These are phyloP conservation scores for Liolophura sinensis DNA, from an alignment of 1,140 invertebrate genomes.

Conservation along the genomic window DNA sequence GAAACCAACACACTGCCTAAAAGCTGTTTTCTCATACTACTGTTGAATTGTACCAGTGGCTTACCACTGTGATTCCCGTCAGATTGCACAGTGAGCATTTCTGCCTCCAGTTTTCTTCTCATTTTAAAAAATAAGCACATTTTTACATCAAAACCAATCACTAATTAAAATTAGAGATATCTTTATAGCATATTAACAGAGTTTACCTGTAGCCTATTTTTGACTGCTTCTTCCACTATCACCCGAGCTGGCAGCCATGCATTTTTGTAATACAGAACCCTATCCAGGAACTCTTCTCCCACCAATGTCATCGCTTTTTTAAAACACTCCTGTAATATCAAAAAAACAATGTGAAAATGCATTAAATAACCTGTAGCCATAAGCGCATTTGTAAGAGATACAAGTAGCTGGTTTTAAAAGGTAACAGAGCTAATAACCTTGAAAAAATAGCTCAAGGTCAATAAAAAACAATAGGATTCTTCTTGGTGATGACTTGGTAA, in stretches of 20 bases:
- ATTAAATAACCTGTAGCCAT: not conserved
- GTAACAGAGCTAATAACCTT: not conserved
- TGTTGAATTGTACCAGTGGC: too few species aligned
- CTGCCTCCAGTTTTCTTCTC: too few species aligned
- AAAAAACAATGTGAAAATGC: not conserved
- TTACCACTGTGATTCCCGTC: too few species aligned
- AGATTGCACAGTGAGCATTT: too few species aligned
- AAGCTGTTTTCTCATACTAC: too few species aligned
- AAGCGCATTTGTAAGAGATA: not conserved
- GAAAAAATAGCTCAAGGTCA: not conserved
- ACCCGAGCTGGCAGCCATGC: conserved; percentile 84
- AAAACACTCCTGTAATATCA: conserved; percentile 53
- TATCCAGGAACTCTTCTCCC: conserved; percentile 79
- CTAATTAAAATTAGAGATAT: too few species aligned
- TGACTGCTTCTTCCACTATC: conserved; percentile 72
- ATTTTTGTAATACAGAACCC: conserved; percentile 70
- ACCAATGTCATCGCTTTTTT: conserved; percentile 76
- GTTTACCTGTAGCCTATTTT: conserved; percentile 63
- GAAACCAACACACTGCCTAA: too few species aligned
- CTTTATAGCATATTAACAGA: too few species aligned
- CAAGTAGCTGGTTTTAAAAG: too few species aligned
- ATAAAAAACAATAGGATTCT: conserved; percentile 4
- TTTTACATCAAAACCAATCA: too few species aligned
- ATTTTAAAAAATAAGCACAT: too few species aligned
- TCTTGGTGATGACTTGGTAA: not conserved